Base-by-base conservation (phyloP, 2,797 vertebrate genomes). In the Rhadinocentrus ornatus region DNA sequence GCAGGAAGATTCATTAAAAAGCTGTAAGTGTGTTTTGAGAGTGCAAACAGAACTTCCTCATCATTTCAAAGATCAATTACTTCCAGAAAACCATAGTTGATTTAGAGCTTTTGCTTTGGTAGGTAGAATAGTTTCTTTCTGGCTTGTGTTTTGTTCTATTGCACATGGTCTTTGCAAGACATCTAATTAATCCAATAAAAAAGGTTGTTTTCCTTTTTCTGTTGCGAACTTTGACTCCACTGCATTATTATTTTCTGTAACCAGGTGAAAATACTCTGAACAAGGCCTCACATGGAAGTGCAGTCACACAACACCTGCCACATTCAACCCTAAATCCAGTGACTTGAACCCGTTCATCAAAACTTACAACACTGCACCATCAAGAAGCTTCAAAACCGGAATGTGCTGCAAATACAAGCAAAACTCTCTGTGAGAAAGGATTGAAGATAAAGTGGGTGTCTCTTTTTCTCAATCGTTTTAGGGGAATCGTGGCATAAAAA, bases 181-280 rank as follows among this genome's bases (percentile, higher is more conserved):
- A 73, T 93, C 89, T 93, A 92, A 94, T 93, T 92, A 92, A 93
- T 92, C 89, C 87, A 83, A 91, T 95, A 94, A 95, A 93, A 92
- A 68, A 48, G 63, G 7, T 91, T 89, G 89, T 92, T 89, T 90
- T 89, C 80, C 71, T 86, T 83, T 68, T 86, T 71, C 68, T 66
- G 69, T 61, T 61, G 44, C 71, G 78, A 82, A 86, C 92, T 90
- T 90, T 90, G 93, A 94, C 95, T 91, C 90, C 92, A 89, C 89
- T 88, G 83, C 92, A 92, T 95, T 95, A 95, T 95, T 95, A 91
- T 93, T 94, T 93, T 93, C 88, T 88, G 89, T 92, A 93, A 93
- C 93, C 91, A 94, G 90, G 87, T 91, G 82, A 92, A 93, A 93
- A 93, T 91, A 84, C 91, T 92, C 84, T 86, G 90, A 90, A 91